These are phyloP conservation scores for Gymnosoma rotundatum DNA, from an alignment of 2,888 invertebrate genomes.

Conservation along the genomic window DNA sequence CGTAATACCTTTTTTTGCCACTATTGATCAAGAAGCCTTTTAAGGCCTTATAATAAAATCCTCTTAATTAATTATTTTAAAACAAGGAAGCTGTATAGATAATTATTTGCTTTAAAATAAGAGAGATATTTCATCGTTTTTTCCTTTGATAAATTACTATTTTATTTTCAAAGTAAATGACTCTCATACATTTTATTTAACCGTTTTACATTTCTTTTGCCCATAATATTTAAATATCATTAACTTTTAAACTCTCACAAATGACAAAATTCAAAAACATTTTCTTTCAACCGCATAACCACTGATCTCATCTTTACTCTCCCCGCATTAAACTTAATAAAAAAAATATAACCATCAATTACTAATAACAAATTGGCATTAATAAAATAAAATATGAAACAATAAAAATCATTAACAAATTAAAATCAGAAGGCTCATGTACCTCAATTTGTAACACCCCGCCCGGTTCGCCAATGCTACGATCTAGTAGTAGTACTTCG, in stretches of 20 bases:
- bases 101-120: too few species aligned
- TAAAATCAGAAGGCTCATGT: slow-evolving; percentile 81
- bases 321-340: slow-evolving; percentile 40
- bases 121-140: too few species aligned
- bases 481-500: slow-evolving; percentile 81
- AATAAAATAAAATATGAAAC: slow-evolving; percentile 39
- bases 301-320: slow-evolving; percentile 40
- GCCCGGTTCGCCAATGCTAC: slow-evolving; percentile 81
- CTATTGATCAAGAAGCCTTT: too few species aligned
- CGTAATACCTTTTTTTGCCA: too few species aligned
- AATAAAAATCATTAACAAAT: slow-evolving; percentile 57
- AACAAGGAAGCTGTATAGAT: too few species aligned
- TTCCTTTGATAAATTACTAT: too few species aligned
- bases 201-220: background rate
- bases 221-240: background rate
- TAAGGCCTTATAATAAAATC: too few species aligned
- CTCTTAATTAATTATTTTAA: too few species aligned
- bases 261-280: slow-evolving; percentile 49
- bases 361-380: slow-evolving; percentile 48
- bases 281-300: slow-evolving; percentile 57
- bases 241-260: background rate
- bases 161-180: too few species aligned
- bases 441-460: slow-evolving; percentile 82
- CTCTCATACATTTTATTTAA: too few species aligned
- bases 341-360: slow-evolving; percentile 24